Conservation (phyloP, 2,113 vertebrate genomes). For the Limnothrissa miodon region DNA sequence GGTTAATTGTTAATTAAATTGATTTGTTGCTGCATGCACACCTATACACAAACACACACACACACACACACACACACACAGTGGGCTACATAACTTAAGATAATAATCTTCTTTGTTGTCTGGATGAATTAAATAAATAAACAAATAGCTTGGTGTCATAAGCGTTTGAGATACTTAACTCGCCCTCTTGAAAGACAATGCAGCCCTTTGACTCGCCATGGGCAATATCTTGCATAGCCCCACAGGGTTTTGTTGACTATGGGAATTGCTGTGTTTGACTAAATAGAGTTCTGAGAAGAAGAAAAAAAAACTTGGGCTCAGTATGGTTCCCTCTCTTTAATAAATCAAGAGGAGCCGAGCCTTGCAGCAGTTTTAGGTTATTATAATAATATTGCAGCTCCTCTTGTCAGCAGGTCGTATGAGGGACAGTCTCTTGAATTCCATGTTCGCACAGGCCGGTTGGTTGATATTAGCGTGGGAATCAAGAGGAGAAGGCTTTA, state of each 20-base stretch:
- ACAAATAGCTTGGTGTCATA: conserved; percentile 21
- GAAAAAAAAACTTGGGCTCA: not conserved
- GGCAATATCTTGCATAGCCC: conserved; percentile 3
- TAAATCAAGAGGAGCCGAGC: not conserved
- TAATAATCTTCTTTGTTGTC: conserved; percentile 18
- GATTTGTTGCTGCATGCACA: conserved; percentile 29
- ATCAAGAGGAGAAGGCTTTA: too few relatives aligned
- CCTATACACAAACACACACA: conserved; percentile 4
- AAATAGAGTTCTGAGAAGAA: not conserved
- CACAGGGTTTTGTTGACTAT: not conserved
- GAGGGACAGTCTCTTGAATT: not conserved
- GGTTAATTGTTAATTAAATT: conserved; percentile 20
- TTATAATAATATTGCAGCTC: not conserved
- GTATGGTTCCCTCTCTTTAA: not conserved
- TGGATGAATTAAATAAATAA: conserved; percentile 14
- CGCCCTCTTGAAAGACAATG: conserved; percentile 20
- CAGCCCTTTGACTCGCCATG: conserved; percentile 10
- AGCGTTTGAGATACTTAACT: conserved; percentile 14
- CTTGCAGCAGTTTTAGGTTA: not conserved
- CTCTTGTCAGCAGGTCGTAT: not conserved
- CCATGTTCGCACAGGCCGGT: not conserved
- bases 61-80: not conserved
- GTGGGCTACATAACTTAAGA: conserved; percentile 6
- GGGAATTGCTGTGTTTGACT: not conserved
- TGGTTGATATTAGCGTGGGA: too few relatives aligned